Conservation (phyloP, 1,140 invertebrate species). For the Leptoteleia sp. region DNA sequence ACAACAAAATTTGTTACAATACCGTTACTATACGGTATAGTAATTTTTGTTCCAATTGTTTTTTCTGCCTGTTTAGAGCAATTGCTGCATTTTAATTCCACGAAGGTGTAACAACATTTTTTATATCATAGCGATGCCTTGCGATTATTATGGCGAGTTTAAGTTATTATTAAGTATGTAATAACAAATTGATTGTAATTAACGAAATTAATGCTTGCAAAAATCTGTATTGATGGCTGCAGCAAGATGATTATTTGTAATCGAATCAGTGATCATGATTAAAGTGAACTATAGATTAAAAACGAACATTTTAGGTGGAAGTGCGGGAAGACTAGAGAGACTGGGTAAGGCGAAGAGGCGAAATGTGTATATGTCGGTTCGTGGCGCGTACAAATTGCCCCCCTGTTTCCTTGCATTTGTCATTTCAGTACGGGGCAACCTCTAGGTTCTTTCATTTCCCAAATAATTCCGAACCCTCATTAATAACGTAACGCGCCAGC, state of each 20-base stretch:
- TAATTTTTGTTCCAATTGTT: too few species aligned
- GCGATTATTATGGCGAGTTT: neutral
- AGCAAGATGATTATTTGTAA: constrained; percentile 45
- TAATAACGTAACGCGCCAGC: constrained; percentile 76
- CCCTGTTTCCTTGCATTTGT: constrained; percentile 78
- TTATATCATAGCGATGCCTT: too few species aligned
- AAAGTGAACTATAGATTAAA: constrained; percentile 60
- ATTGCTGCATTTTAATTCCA: too few species aligned
- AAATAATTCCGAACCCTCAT: constrained; percentile 77
- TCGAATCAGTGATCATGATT: constrained; percentile 57
- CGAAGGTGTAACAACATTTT: too few species aligned
- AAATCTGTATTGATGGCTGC: constrained; percentile 16
- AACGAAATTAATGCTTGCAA: neutral
- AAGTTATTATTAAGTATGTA: neutral
- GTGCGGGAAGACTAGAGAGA: constrained; percentile 52
- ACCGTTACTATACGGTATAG: too few species aligned
- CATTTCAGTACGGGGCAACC: constrained; percentile 73
- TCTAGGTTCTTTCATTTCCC: constrained; percentile 77
- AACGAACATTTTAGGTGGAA: constrained; percentile 57
- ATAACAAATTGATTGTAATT: neutral
- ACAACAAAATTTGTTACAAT: too few species aligned
- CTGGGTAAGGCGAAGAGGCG: constrained; percentile 56
- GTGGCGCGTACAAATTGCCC: constrained; percentile 77
- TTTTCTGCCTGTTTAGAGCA: too few species aligned
- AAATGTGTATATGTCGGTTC: constrained; percentile 69